phyloP scores from a whole-genome alignment of 2,113 vertebrate species.

The Fregata magnificens region DNA sequence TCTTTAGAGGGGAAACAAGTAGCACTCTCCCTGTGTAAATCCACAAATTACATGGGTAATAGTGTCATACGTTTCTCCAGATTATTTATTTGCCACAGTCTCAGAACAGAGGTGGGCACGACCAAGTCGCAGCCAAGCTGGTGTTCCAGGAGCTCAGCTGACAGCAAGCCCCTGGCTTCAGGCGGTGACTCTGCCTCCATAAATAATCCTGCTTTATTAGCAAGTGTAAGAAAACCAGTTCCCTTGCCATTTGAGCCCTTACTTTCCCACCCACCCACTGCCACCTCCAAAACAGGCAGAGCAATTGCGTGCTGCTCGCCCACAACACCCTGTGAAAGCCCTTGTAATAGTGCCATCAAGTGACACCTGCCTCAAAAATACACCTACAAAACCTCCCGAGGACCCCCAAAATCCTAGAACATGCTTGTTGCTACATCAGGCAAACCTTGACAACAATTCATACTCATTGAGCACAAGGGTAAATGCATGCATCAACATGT shows the following conservation, averaged over 20 bases:
- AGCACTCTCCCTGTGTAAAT: background rate
- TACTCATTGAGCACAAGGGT: background rate
- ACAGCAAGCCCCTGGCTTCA: background rate
- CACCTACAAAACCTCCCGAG: background rate
- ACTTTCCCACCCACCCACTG: background rate
- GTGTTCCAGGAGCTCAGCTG: background rate
- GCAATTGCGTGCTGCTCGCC: background rate
- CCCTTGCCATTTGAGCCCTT: background rate
- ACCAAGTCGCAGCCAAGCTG: background rate
- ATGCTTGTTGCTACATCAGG: accelerated
- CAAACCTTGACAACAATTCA: background rate
- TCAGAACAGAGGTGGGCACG: background rate
- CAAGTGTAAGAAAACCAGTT: background rate
- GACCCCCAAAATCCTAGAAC: background rate
- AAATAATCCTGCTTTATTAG: background rate
- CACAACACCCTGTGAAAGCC: background rate
- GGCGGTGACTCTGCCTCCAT: background rate
- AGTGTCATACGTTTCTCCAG: background rate
- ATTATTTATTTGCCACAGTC: background rate
- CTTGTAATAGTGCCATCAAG: conserved; percentile 3
- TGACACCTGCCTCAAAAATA: background rate
- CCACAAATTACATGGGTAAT: background rate
- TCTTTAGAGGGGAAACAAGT: background rate
- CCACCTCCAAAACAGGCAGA: background rate
- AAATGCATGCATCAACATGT: background rate